These are phyloP conservation scores for Troilus luridus DNA, from an alignment of 2,888 invertebrate genomes.

Conservation along the genomic window DNA sequence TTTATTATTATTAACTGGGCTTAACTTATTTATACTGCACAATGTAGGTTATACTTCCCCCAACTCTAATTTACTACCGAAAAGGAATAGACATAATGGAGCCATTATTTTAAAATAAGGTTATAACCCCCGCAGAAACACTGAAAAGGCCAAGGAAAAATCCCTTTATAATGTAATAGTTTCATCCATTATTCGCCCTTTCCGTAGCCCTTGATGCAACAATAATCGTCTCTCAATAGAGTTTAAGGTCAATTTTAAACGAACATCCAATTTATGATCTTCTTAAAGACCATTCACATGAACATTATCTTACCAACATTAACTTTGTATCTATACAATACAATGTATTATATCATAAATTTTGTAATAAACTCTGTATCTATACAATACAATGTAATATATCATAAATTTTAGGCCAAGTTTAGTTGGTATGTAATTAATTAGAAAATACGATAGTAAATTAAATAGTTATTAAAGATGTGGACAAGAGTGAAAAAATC, in stretches of 20 bases:
- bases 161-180: slow-evolving; percentile 21
- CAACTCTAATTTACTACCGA: not conserved
- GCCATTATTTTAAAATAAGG: not conserved
- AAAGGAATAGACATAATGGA: not conserved
- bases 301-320: not conserved
- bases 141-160: slow-evolving; percentile 4
- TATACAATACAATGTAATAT: no score
- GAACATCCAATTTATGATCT: not conserved
- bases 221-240: not conserved
- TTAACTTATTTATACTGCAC: not conserved
- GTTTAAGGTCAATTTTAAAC: not conserved
- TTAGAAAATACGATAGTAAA: no score
- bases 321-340: no score
- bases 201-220: not conserved
- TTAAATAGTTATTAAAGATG: no score
- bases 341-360: no score
- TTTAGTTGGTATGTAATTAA: no score
- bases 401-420: no score
- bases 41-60: not conserved
- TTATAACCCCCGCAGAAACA: not conserved
- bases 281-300: not conserved
- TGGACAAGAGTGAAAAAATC: no score
- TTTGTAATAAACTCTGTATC: no score
- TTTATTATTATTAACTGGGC: no score
- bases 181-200: slow-evolving; percentile 11